These are phyloP conservation scores for Anorthoa munda DNA, from an alignment of 2,888 invertebrate genomes.

Conservation along the genomic window DNA sequence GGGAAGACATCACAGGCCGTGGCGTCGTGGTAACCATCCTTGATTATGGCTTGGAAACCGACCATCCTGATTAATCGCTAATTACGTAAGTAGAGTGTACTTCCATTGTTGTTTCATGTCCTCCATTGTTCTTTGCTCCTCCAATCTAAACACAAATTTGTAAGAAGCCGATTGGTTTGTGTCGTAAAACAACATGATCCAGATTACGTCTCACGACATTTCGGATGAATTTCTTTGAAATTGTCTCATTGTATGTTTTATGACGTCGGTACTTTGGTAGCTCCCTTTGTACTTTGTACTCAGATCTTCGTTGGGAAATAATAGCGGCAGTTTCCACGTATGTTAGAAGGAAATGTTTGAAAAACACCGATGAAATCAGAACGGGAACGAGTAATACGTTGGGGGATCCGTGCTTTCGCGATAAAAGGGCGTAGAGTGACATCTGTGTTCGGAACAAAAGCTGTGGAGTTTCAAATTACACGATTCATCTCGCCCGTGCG, in stretches of 20 bases:
- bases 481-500: conserved; percentile 81
- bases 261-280: conserved; percentile 46
- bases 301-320: conserved; percentile 54
- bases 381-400: conserved; percentile 68
- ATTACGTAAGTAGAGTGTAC: conserved; percentile 99
- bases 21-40: conserved; percentile 99
- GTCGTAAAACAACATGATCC: conserved; percentile 28
- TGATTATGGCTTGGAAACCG: conserved; percentile 98
- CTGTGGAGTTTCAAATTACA: conserved; percentile 83
- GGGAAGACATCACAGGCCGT: conserved; percentile 97
- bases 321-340: conserved; percentile 50
- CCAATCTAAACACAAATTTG: conserved; percentile 11
- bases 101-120: no score
- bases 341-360: conserved; percentile 44
- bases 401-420: conserved; percentile 61
- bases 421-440: conserved; percentile 76
- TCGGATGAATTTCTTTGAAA: conserved; percentile 50
- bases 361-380: conserved; percentile 71
- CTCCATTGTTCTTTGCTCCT: conserved; percentile 22
- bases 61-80: conserved; percentile 98
- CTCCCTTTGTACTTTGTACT: conserved; percentile 55
- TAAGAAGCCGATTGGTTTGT: conserved; percentile 30
- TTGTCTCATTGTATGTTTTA: conserved; percentile 47
- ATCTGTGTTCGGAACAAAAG: conserved; percentile 80
- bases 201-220: conserved; percentile 38